A percentile compares a stretch with the other conserved stretches of the same genome.
Conservation (phyloP, 2,113 vertebrate species). For the Dendropsophus ebraccatus region DNA sequence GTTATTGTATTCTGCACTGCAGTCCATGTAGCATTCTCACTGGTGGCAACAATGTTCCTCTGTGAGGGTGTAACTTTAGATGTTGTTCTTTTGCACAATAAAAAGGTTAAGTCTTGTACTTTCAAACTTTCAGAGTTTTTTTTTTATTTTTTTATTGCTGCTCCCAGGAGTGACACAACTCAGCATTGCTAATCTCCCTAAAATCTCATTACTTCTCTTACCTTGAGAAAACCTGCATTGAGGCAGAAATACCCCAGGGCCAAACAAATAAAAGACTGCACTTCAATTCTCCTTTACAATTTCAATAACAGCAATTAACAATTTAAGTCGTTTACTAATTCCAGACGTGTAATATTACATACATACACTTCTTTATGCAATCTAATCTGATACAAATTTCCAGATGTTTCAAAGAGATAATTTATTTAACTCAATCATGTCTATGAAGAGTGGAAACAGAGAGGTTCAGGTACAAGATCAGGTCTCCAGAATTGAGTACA, state of each 20-base stretch:
- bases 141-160: conserved; percentile 24
- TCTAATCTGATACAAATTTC: neutral
- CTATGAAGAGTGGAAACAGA: neutral
- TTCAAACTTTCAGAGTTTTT: conserved; percentile 1
- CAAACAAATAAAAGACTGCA: conserved; percentile 33
- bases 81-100: conserved; percentile 6
- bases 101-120: conserved; percentile 23
- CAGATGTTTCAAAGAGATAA: neutral
- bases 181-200: conserved; percentile 34
- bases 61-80: conserved; percentile 1
- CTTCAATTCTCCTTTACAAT: conserved; percentile 19
- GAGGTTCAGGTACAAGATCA: too few relatives aligned
- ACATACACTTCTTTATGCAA: neutral
- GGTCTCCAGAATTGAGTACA: too few relatives aligned
- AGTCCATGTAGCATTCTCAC: neutral
- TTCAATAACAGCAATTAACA: conserved; percentile 34
- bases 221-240: conserved; percentile 37
- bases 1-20: neutral
- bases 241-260: conserved; percentile 23
- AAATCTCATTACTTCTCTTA: conserved; percentile 40
- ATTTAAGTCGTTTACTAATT: conserved; percentile 10
- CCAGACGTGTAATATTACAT: conserved; percentile 11
- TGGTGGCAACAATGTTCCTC: neutral
- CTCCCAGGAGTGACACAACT: conserved; percentile 41
- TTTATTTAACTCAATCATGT: neutral